phyloP scores from a whole-genome alignment of 2,113 vertebrate species.

The Panthera leo region DNA sequence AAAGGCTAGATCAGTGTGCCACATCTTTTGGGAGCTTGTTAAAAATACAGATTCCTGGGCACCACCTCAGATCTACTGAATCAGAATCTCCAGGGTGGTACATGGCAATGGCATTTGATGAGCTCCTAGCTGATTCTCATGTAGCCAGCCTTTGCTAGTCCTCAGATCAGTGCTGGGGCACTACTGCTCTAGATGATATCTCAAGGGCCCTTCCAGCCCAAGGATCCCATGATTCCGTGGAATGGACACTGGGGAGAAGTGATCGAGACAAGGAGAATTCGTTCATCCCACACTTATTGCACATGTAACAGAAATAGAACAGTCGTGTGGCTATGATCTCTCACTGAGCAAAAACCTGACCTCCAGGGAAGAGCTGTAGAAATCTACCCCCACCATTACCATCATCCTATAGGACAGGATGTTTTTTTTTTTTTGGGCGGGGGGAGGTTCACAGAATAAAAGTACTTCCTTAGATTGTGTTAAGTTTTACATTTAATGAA shows the following conservation, averaged over 20 bases:
- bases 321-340: background rate
- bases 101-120: background rate
- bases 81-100: background rate
- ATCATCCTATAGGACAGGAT: background rate
- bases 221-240: background rate
- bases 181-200: background rate
- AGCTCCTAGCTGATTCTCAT: background rate
- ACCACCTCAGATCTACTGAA: background rate
- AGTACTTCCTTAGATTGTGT: background rate
- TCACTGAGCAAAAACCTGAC: background rate
- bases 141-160: background rate
- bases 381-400: background rate
- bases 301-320: background rate
- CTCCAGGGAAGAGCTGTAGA: background rate
- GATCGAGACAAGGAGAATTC: background rate
- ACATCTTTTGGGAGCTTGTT: background rate
- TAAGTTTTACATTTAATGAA: background rate
- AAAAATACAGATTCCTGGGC: background rate
- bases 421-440: background rate
- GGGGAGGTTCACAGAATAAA: background rate
- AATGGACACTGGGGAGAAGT: no score
- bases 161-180: background rate
- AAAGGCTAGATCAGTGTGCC: background rate
- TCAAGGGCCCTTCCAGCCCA: background rate
- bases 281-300: background rate